Percentiles rank a stretch among this genome's conserved stretches.
These are phyloP conservation scores for Lontra canadensis DNA, from an alignment of 2,113 vertebrate genomes.

Conservation along the genomic window DNA sequence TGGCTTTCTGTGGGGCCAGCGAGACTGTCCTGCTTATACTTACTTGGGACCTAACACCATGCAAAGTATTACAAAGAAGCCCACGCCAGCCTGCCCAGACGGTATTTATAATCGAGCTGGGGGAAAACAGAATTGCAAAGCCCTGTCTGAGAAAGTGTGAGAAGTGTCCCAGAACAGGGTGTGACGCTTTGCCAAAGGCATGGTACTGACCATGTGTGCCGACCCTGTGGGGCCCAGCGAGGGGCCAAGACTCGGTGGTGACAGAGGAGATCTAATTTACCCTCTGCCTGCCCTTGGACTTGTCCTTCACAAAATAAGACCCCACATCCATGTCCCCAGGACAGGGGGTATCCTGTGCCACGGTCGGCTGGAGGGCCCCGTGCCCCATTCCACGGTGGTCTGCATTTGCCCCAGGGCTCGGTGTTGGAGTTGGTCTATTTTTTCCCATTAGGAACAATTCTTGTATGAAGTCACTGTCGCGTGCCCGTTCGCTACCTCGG, in stretches of 20 bases:
- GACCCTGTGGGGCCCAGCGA: neutral
- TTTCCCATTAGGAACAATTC: neutral
- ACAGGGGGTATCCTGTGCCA: rapidly evolving
- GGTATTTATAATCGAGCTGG: neutral
- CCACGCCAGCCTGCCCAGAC: neutral
- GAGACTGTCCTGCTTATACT: neutral
- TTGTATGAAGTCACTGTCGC: rapidly evolving
- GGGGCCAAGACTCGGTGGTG: too few relatives aligned
- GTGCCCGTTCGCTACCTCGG: rapidly evolving
- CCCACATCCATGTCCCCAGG: rapidly evolving
- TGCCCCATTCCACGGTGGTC: neutral
- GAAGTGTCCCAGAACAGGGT: neutral
- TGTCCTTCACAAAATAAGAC: neutral
- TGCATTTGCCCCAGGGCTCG: neutral
- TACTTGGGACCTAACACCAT: neutral
- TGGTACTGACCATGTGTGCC: rapidly evolving
- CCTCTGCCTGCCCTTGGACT: too few relatives aligned
- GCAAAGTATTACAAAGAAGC: neutral
- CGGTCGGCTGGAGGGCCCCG: rapidly evolving
- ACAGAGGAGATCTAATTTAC: neutral
- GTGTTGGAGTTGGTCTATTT: neutral
- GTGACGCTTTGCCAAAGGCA: neutral
- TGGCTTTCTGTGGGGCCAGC: neutral
- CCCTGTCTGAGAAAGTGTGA: neutral
- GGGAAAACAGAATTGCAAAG: neutral